These are phyloP conservation scores for Mythimna loreyi DNA, from an alignment of 2,888 invertebrate genomes.

Conservation along the genomic window DNA sequence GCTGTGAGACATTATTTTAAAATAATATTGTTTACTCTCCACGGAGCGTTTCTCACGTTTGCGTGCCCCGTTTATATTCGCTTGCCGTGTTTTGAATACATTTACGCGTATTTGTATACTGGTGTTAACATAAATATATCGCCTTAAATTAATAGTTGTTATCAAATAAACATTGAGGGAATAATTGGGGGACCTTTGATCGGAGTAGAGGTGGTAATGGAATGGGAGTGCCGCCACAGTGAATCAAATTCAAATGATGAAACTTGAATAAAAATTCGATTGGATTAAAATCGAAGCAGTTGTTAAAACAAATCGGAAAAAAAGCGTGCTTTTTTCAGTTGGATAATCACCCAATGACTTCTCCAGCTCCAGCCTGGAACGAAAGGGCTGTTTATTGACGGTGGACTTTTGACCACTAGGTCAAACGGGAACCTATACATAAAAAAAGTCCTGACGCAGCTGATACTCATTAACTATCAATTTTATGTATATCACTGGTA, in stretches of 20 bases:
- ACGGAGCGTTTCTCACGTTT: slow-evolving; percentile 65
- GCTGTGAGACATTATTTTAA: slow-evolving; percentile 74
- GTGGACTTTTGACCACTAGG: too few relatives aligned
- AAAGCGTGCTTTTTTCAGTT: not conserved
- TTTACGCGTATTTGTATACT: slow-evolving; percentile 54
- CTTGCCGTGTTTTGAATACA: slow-evolving; percentile 62
- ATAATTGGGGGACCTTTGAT: slow-evolving; percentile 39
- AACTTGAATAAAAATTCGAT: not conserved
- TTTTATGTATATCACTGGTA: not conserved
- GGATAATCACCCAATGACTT: not conserved
- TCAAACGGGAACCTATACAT: too few relatives aligned
- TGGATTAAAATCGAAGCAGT: too few relatives aligned
- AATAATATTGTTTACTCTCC: slow-evolving; percentile 73
- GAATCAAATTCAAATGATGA: not conserved
- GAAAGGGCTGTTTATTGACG: too few relatives aligned
- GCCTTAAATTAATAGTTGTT: slow-evolving; percentile 61
- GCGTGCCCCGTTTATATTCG: slow-evolving; percentile 63
- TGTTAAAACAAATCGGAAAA: too few relatives aligned
- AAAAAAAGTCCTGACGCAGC: not conserved
- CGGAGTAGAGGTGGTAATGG: slow-evolving; percentile 12
- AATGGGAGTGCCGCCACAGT: not conserved
- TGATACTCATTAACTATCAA: too few relatives aligned
- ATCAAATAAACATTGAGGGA: slow-evolving; percentile 43
- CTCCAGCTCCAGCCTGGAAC: not conserved
- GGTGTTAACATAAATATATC: slow-evolving; percentile 57